Evolutionary conservation across 1,140 invertebrate genomes (phyloP), one percentile per base, ranked within the genome.

Genomic region (Apis florea): DNA sequence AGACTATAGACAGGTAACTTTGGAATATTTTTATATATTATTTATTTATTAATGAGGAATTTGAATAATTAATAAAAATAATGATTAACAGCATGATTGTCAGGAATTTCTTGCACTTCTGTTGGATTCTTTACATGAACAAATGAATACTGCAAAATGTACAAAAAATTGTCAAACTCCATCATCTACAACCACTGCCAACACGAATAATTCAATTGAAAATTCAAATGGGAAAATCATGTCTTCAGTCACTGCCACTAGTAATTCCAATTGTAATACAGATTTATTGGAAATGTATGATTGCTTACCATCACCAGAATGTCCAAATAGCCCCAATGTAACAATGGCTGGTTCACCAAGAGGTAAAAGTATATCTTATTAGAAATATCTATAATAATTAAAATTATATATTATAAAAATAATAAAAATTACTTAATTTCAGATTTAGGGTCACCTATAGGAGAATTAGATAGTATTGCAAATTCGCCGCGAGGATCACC

Each of bases 61-160:
- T 26, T 63, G 1, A 31, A 21, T 74, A 63, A 88, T 64, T 59
- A 26, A 71, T 70, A 47, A 75, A 5, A 78, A 64, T 59, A 49
- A 61, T 82, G 53, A 70, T 82, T 92, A 89, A 54, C 89, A 96
- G 95, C 96, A 96, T 88, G 96, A 96, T 89, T 96, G 96, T 92
- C 96, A 97, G 93, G 96, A 97, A 89, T 96, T 97, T 91, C 92
- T 97, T 51, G 96, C 96, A 12, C 92, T 96, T 15, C 90, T 96
- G 19, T 89, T 97, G 82, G 96, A 96, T 86, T 95, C 95, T 19
- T 91, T 97, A 17, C 96, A 96, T 85, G 96, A 96, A 89, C 95
- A 96, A 90, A 94, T 96, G 90, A 96, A 96, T 84, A 86, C 90
- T 80, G 94, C 94, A 58, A 93, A 92, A 61, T 82, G 85, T 58